phyloP scores from a whole-genome alignment of 2,797 vertebrate species.

The Halcyon badia region DNA sequence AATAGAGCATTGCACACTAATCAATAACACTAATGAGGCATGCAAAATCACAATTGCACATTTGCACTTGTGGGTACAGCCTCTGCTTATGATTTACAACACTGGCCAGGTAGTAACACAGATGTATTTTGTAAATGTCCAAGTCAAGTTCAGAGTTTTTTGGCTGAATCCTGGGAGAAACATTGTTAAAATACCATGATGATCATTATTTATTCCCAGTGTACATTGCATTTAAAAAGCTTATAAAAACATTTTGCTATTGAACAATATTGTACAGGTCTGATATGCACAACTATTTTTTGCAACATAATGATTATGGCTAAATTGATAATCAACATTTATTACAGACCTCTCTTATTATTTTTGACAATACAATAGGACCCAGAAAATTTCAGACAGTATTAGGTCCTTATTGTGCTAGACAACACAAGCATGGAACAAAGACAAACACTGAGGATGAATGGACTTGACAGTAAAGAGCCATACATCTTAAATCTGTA shows the following conservation, averaged over 20 bases:
- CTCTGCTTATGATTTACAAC: not conserved
- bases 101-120: not conserved
- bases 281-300: not conserved
- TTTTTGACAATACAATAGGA: not conserved
- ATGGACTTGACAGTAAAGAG: not conserved
- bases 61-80: not conserved
- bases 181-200: not conserved
- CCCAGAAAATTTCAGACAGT: not conserved
- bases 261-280: not conserved
- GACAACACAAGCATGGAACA: not conserved
- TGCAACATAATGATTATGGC: not conserved
- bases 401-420: not conserved
- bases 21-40: conserved; percentile 8
- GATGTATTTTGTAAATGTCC: not conserved
- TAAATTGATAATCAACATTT: not conserved
- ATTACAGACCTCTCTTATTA: not conserved
- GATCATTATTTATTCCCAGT: not conserved
- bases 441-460: not conserved
- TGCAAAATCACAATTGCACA: not conserved
- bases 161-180: not conserved
- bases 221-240: not conserved
- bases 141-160: not conserved
- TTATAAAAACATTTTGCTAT: not conserved
- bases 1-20: not conserved
- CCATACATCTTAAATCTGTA: not conserved